These are phyloP conservation scores for Notiomystis cincta DNA, from an alignment of 2,113 vertebrate genomes.

Conservation along the genomic window DNA sequence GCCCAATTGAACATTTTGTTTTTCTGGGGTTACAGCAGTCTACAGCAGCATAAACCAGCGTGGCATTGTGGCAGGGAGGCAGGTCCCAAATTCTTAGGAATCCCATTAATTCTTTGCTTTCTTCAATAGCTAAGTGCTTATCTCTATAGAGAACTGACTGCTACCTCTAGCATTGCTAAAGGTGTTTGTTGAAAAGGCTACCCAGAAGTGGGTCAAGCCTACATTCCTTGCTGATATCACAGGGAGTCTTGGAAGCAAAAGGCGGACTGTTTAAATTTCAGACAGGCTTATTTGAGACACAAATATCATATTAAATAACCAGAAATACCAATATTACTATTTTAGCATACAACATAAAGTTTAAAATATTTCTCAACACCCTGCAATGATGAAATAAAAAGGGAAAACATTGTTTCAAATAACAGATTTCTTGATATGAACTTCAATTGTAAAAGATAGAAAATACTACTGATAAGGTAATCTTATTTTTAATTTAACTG, in stretches of 20 bases:
- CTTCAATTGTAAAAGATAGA: background rate
- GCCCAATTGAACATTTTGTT: background rate
- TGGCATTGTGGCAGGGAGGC: background rate
- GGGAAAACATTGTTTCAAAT: background rate
- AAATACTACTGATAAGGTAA: background rate
- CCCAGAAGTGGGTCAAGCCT: background rate
- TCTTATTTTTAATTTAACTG: background rate
- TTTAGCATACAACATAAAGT: background rate
- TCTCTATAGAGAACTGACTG: conserved; percentile 12
- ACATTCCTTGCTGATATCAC: conserved; percentile 3
- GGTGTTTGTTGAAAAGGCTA: conserved; percentile 24
- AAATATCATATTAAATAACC: background rate
- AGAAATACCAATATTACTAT: background rate
- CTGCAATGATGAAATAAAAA: background rate
- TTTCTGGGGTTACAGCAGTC: background rate
- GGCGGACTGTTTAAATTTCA: background rate
- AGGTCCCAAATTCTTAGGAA: conserved; percentile 11
- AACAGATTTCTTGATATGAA: background rate
- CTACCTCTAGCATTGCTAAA: conserved; percentile 7
- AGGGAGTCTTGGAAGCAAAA: background rate
- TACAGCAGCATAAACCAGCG: background rate
- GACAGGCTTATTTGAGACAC: background rate
- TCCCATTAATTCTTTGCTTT: conserved; percentile 13
- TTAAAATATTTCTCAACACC: background rate
- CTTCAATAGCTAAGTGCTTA: conserved; percentile 2